Evolutionary conservation across 2,113 vertebrate species (phyloP).

Genomic region (cattle (Bos taurus)): ARS-UCD2.0 NC_037348.1:20580501-20581000

Average conservation of each 20-base stretch:
- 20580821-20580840: neutral
- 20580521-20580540: neutral
- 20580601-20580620: neutral
- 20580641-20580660: neutral
- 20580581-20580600: neutral
- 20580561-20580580: neutral
- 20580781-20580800: neutral
- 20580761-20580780: neutral
- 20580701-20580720: neutral
- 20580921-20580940: neutral
- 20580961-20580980: neutral
- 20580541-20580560: neutral
- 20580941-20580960: neutral
- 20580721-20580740: neutral
- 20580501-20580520: neutral
- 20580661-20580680: neutral
- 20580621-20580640: neutral
- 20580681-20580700: neutral
- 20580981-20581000: neutral
- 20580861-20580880: neutral
- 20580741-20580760: constrained; percentile 6
- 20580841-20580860: neutral
- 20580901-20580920: neutral
- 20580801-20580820: neutral
- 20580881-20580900: neutral